phyloP scores from a whole-genome alignment of 2,888 invertebrate species.

The Heliconius sara region DNA sequence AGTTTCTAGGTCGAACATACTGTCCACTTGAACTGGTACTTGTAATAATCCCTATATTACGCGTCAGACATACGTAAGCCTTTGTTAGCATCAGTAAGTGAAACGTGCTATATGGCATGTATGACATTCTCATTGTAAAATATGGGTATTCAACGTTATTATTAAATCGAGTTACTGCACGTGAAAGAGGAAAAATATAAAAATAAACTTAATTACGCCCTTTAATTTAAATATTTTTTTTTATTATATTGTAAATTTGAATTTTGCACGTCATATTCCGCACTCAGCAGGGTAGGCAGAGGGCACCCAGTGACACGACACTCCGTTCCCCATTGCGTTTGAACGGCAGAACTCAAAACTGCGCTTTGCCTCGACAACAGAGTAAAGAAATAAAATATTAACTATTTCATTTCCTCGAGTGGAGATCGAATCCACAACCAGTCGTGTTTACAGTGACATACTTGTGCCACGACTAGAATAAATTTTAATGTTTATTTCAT shows the following conservation, averaged over 20 bases:
- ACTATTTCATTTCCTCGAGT: too few species aligned
- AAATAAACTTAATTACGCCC: not conserved
- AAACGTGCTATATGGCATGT: slow-evolving; percentile 21
- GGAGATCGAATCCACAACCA: too few species aligned
- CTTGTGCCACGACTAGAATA: too few species aligned
- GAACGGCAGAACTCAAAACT: too few species aligned
- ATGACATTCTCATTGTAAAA: not conserved
- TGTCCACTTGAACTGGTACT: slow-evolving; percentile 22
- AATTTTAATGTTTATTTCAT: too few species aligned
- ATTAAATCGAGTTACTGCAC: not conserved
- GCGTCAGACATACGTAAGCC: slow-evolving; percentile 19
- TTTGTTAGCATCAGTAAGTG: slow-evolving; percentile 18
- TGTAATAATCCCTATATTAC: slow-evolving; percentile 27
- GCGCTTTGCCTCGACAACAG: too few species aligned
- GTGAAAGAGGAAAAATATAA: not conserved
- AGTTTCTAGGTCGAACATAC: slow-evolving; percentile 17
- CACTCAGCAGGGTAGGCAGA: too few species aligned
- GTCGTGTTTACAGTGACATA: too few species aligned
- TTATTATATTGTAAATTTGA: not conserved
- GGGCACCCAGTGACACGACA: not conserved
- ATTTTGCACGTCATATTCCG: not conserved
- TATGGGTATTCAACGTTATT: slow-evolving; percentile 2
- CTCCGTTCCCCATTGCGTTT: not conserved
- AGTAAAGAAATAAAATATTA: too few species aligned
- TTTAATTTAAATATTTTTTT: too few species aligned